Conservation (phyloP, 2,888 invertebrate genomes). For the Ophion costatus region DNA sequence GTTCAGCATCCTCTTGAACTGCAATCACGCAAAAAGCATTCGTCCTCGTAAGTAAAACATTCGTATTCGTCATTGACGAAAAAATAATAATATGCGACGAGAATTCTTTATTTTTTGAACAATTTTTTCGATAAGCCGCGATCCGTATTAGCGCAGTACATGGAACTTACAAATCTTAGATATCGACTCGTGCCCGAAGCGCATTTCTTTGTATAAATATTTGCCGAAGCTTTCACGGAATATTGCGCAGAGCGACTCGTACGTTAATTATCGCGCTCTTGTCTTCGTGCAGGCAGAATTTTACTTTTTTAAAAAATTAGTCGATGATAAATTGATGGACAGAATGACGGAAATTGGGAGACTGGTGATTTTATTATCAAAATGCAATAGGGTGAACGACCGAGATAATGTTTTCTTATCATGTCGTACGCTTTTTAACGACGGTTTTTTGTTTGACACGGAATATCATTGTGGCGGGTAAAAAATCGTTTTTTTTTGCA, state of each 20-base stretch:
- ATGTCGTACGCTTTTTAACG: no score
- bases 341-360: background rate
- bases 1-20: conserved; percentile 99
- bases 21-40: conserved; percentile 83
- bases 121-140: no score
- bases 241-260: conserved; percentile 21
- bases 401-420: background rate
- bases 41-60: conserved; percentile 15
- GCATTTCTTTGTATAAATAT: conserved; percentile 20
- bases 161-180: conserved; percentile 30
- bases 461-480: no score
- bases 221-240: conserved; percentile 33
- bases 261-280: conserved; percentile 30
- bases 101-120: no score
- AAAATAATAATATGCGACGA: background rate
- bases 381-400: conserved; percentile 34
- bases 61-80: conserved; percentile 14
- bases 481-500: no score
- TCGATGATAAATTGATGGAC: background rate
- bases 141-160: no score
- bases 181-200: background rate
- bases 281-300: conserved; percentile 19
- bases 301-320: no score
- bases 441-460: no score
- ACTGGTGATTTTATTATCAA: conserved; percentile 7